Base-by-base conservation (phyloP, 2,888 invertebrate species). In the Tryphoninae sp. region DNA sequence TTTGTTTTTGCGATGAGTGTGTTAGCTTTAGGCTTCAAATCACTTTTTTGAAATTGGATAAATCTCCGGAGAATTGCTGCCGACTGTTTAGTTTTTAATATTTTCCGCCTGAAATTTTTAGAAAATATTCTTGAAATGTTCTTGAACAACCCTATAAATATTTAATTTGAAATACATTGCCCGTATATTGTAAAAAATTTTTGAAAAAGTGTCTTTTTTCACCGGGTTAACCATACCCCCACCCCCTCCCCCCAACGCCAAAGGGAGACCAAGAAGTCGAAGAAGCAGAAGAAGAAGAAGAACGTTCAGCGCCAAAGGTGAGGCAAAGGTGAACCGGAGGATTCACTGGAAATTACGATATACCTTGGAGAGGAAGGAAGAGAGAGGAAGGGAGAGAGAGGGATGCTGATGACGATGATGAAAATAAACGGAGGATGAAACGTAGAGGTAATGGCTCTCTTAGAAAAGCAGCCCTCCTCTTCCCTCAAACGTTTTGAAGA, bases 251-350 rank as follows among this genome's bases (percentile, higher is more conserved):
- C 19, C 19, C 19, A 0, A 51, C 69, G 82, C 73, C 75, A 51
- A 16, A 58, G n/a, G 45, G 58, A 61, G 59, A n/a, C 49, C 19
- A 65, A 61, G 55, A 61, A 11, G 45, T 71, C 61, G 64, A 13
- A 61, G 45, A 64, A 61, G 53, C 8, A 33, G 26, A 65, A 11
- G 45, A 53, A 33, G 49, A 73, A 74, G 59, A 76, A 51, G 80
- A 74, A 78, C 74, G 67, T 83, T 61, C 81, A 81, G 69, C 78
- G 65, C 45, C 61, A 76, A 73, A 75, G 78, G 81, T 82, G 81
- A 81, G 58, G 65, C 74, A 75, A 62, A 81, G 78, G 81, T 81
- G 78, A 81, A 67, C 71, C 67, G 49, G 75, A 61, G 58, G 68
- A 69, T 80, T 65, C 58, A 19, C 62, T 45, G 16, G 61, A 45